Percentiles rank a stretch among this genome's conserved stretches.
Conservation (phyloP, 2,797 vertebrate species). For the Peromyscus melanophrys region DNA sequence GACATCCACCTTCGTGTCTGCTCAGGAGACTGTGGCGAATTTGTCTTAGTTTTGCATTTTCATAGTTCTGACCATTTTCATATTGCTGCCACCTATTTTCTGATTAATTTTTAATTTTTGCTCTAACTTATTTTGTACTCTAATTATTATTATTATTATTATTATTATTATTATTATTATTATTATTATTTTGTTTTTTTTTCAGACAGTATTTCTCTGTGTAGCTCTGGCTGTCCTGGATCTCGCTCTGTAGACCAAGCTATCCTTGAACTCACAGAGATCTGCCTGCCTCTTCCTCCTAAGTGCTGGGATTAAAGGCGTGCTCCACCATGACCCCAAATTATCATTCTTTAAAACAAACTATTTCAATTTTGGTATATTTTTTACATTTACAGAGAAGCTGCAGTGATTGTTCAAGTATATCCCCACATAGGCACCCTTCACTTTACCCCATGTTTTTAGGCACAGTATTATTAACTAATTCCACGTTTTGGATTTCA, state of each 20-base stretch:
- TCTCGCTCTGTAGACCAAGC: no score
- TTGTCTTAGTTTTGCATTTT: background rate
- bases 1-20: background rate
- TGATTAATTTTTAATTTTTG: conserved; percentile 40
- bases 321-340: background rate
- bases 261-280: no score
- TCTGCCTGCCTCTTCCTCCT: no score
- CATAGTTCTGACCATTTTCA: background rate
- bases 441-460: background rate
- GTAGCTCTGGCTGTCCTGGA: no score
- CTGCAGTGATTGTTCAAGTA: background rate
- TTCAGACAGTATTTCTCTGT: no score
- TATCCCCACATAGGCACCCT: background rate
- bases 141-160: background rate
- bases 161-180: background rate
- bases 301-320: no score
- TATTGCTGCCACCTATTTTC: background rate
- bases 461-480: background rate
- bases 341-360: background rate
- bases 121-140: background rate
- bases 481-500: background rate
- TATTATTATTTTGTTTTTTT: no score
- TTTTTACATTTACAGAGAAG: conserved; percentile 11
- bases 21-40: background rate
- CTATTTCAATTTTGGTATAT: conserved; percentile 38